A percentile compares a stretch with the other conserved stretches of the same genome.
These are phyloP conservation scores for Philaethria dido DNA, from an alignment of 2,888 invertebrate genomes.

Conservation along the genomic window DNA sequence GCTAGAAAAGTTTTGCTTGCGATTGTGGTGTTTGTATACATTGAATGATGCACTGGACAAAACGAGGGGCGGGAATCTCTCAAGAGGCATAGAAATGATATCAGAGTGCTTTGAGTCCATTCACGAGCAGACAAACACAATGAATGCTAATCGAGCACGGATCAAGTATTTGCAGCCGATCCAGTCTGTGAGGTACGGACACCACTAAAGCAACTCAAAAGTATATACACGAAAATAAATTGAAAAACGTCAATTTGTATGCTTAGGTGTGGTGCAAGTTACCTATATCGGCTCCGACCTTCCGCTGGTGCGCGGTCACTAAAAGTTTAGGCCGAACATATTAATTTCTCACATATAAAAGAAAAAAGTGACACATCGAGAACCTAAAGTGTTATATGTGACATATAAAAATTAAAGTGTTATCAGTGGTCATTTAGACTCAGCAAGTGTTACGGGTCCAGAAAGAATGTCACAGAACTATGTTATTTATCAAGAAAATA, in stretches of 20 bases:
- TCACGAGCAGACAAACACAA: constrained; percentile 82
- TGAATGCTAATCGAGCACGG: constrained; percentile 82
- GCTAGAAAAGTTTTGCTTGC: constrained; percentile 38
- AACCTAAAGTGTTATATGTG: constrained; percentile 67
- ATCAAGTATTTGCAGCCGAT: constrained; percentile 81
- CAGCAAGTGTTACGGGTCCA: constrained; percentile 68
- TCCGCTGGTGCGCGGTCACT: constrained; percentile 89
- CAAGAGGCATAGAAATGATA: constrained; percentile 78
- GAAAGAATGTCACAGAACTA: constrained; percentile 83
- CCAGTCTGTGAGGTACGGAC: constrained; percentile 83
- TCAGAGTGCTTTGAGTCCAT: constrained; percentile 76
- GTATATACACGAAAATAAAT: constrained; percentile 81
- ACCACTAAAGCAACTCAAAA: constrained; percentile 84
- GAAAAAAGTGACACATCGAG: constrained; percentile 63
- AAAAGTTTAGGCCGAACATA: constrained; percentile 83
- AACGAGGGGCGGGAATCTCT: constrained; percentile 73
- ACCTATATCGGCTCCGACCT: constrained; percentile 88
- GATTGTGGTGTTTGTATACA: constrained; percentile 46
- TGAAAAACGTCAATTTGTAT: constrained; percentile 82
- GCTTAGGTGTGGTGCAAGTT: constrained; percentile 85
- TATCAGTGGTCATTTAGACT: constrained; percentile 61
- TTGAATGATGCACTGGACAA: constrained; percentile 81
- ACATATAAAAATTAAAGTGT: constrained; percentile 58
- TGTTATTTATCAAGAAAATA: constrained; percentile 42
- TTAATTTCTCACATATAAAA: constrained; percentile 77